Conservation (phyloP, 2,113 vertebrate species). For the Pongo abelii region DNA sequence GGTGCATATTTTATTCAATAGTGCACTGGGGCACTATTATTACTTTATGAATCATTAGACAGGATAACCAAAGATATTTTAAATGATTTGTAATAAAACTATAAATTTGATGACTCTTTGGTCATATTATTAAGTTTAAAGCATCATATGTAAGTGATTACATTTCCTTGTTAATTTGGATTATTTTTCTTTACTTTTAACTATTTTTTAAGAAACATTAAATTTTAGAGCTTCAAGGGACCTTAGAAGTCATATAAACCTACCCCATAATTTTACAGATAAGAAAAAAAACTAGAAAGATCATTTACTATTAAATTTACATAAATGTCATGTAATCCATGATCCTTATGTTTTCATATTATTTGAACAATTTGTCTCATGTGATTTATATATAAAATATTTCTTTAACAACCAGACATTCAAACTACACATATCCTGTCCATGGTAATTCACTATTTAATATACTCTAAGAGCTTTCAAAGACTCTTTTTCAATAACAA, state of each 20-base stretch:
- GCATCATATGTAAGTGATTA: neutral
- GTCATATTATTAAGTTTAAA: slow-evolving; percentile 40
- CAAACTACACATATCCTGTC: neutral
- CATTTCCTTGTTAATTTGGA: slow-evolving; percentile 5
- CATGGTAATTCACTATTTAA: neutral
- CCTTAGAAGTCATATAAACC: neutral
- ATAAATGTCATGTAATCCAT: neutral
- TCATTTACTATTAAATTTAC: neutral
- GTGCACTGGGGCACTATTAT: neutral
- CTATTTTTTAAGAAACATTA: neutral
- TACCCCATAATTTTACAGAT: neutral
- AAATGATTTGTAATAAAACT: slow-evolving; percentile 36
- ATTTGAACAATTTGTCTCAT: neutral
- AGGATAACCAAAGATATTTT: slow-evolving; percentile 20
- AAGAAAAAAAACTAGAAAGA: neutral
- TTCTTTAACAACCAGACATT: neutral
- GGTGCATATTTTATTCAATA: neutral
- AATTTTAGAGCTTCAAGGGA: neutral
- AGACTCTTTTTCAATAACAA: neutral
- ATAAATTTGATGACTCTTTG: neutral
- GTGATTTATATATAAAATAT: neutral
- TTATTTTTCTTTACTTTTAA: neutral
- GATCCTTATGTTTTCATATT: neutral
- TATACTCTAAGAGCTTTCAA: neutral
- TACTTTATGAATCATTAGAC: slow-evolving; percentile 29